Percentiles rank a stretch among this genome's conserved stretches.
Evolutionary conservation across 2,113 vertebrate genomes (phyloP).

Genomic region (crab-eating macaque (Macaca fascicularis)): DNA sequence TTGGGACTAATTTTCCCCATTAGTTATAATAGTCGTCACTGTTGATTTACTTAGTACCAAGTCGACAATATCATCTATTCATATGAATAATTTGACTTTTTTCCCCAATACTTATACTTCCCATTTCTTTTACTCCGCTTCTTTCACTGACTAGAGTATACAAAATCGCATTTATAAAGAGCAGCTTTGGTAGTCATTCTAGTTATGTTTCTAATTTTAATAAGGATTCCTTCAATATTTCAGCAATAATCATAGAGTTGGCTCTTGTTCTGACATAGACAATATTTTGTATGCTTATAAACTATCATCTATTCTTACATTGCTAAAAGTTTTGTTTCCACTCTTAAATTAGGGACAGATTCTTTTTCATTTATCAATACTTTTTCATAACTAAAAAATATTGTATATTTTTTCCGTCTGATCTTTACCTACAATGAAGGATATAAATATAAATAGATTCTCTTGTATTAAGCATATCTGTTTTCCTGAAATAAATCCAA

Average conservation of each 20-base stretch:
- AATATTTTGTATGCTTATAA: not conserved
- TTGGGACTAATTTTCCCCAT: not conserved
- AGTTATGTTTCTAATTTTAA: not conserved
- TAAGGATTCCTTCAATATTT: not conserved
- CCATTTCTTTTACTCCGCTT: not conserved
- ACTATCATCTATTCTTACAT: not conserved
- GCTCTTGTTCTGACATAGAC: not conserved
- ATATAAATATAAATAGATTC: not conserved
- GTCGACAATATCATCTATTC: not conserved
- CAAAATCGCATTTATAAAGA: not conserved
- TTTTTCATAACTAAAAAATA: not conserved
- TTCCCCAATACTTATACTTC: not conserved
- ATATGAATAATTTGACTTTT: not conserved
- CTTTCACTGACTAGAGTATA: not conserved
- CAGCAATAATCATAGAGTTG: not conserved
- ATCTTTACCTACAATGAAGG: not conserved
- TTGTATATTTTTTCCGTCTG: not conserved
- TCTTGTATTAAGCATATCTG: not conserved
- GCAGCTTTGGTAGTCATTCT: not conserved
- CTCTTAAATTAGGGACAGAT: not conserved
- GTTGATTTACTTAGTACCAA: not conserved
- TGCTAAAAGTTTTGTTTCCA: not conserved
- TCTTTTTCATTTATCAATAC: not conserved
- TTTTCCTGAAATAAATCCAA: constrained; percentile 33
- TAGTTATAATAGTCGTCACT: not conserved